Conservation (phyloP, 2,797 vertebrate genomes). For the Falco naumanni region DNA sequence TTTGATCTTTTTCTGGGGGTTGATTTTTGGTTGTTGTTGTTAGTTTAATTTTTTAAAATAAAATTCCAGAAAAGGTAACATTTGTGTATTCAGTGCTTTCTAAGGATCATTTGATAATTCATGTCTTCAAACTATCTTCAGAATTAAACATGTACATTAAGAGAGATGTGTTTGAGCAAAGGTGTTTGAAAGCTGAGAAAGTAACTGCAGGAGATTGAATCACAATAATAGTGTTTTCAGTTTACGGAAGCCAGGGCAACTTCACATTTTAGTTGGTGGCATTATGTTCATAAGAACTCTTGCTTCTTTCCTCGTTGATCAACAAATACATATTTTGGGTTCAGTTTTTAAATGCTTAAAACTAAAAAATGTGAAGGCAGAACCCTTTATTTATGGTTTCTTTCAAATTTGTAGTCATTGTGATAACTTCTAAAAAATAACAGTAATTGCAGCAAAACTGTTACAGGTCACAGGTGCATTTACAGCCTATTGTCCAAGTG, state of each 20-base stretch:
- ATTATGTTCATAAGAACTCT: not conserved
- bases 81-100: not conserved
- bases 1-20: rapidly evolving
- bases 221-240: not conserved
- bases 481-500: not conserved
- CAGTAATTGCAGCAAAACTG: not conserved
- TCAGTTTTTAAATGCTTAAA: not conserved
- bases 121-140: not conserved
- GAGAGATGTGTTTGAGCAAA: not conserved
- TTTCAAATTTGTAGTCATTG: not conserved
- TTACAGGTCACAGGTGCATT: not conserved
- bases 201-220: not conserved
- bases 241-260: not conserved
- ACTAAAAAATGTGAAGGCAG: not conserved
- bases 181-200: not conserved
- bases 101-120: not conserved
- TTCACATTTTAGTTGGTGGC: not conserved
- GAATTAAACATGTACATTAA: not conserved
- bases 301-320: not conserved
- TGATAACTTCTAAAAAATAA: not conserved
- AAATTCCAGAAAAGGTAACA: not conserved
- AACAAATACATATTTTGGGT: not conserved
- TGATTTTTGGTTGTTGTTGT: rapidly evolving
- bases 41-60: not conserved
- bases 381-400: not conserved